Conservation (phyloP, 2,888 invertebrate genomes). For the Melolontha melolontha region DNA sequence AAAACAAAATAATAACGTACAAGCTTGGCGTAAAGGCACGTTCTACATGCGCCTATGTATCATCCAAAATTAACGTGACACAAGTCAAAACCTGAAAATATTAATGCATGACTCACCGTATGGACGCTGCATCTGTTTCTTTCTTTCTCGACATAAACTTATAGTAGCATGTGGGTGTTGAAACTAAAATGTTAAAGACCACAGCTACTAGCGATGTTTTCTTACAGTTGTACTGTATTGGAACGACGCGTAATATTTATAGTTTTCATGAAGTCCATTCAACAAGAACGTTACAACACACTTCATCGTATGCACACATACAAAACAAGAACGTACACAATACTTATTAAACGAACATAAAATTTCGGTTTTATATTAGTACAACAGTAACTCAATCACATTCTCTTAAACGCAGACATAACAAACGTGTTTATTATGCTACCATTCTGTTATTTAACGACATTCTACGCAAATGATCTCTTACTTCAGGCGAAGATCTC, state of each 20-base stretch:
- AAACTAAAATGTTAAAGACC: no score
- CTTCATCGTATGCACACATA: neutral
- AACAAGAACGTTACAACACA: constrained; percentile 1
- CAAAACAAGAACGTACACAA: constrained; percentile 5
- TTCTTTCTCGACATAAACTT: no score
- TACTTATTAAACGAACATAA: constrained; percentile 11
- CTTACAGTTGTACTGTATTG: no score
- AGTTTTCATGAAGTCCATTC: constrained; percentile 1
- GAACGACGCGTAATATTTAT: neutral
- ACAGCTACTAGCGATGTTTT: no score
- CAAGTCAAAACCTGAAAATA: no score
- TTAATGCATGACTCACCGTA: no score
- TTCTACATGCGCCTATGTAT: no score
- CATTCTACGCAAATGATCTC: constrained; percentile 50
- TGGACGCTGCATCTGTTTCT: no score
- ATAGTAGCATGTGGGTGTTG: no score
- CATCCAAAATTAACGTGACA: no score
- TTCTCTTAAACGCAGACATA: neutral
- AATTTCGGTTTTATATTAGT: neutral
- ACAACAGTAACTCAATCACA: neutral
- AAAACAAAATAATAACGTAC: no score
- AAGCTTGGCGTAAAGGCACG: no score
- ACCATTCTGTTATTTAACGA: constrained; percentile 49
- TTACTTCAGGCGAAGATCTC: constrained; percentile 47
- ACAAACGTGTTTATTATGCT: constrained; percentile 44